A percentile compares a stretch with the other conserved stretches of the same genome.
Evolutionary conservation across 2,797 vertebrate genomes (phyloP).

Genomic region (Aplochiton taeniatus): DNA sequence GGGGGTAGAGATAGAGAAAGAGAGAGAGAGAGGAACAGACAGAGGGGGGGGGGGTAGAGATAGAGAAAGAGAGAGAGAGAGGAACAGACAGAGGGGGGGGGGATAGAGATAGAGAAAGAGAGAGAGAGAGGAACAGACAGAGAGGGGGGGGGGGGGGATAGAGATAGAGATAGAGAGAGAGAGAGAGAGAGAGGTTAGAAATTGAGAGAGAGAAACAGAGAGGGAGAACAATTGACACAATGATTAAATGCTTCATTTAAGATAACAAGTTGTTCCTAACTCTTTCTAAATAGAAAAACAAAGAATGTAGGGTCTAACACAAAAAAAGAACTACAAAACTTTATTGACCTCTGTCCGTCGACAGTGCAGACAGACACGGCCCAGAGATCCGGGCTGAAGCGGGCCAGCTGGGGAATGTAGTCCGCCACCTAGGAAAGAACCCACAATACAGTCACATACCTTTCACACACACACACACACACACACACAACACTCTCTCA

Average conservation of each 20-base stretch:
- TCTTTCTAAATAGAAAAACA: no score
- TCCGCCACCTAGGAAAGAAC: slow-evolving; percentile 87
- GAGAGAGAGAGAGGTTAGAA: background rate
- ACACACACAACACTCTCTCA: no score
- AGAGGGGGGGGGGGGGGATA: no score
- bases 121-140: background rate
- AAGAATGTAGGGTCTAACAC: background rate
- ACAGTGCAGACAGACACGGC: slow-evolving; percentile 95
- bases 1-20: slow-evolving; percentile 32
- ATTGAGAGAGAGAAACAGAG: slow-evolving; percentile 19
- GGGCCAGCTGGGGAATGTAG: slow-evolving; percentile 96
- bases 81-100: no score
- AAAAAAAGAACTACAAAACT: background rate
- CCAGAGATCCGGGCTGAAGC: slow-evolving; percentile 98
- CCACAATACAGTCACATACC: background rate
- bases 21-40: background rate
- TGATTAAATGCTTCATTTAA: no score
- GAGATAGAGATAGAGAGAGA: background rate
- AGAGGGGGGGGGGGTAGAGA: slow-evolving; percentile 23
- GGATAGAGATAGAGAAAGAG: no score
- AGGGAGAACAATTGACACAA: background rate
- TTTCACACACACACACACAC: no score
- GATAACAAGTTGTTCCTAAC: no score
- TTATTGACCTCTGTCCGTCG: slow-evolving; percentile 92
- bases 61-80: background rate